Evolutionary conservation across 1,140 invertebrate species (phyloP).

Genomic region (Sarcophaga bullata): DNA sequence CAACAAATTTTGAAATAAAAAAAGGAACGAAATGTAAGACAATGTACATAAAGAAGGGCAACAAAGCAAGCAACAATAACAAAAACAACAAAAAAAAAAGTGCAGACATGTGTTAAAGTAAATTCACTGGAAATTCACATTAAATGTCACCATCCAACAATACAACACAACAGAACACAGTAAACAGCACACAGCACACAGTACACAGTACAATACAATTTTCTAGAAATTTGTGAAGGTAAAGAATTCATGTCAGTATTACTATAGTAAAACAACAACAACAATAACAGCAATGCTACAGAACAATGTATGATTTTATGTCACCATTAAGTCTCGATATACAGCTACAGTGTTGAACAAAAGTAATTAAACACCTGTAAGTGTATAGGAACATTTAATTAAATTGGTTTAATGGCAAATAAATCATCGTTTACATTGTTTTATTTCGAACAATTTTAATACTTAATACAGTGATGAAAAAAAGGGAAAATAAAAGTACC

Average conservation of each 20-base stretch:
- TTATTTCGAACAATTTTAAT: no score
- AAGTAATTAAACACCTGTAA: neutral
- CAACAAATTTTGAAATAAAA: no score
- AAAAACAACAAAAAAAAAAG: no score
- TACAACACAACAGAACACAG: no score
- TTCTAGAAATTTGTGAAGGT: neutral
- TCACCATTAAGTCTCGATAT: neutral
- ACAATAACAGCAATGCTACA: no score
- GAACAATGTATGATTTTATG: constrained; percentile 1
- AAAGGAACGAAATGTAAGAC: neutral
- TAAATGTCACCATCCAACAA: neutral
- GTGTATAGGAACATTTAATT: neutral
- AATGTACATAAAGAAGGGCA: neutral
- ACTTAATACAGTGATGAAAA: no score
- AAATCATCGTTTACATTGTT: no score
- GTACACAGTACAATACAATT: neutral
- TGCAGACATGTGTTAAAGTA: constrained; percentile 14
- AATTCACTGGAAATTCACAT: constrained; percentile 18
- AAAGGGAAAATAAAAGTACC: no score
- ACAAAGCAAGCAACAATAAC: neutral
- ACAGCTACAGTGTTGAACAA: neutral
- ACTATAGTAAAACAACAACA: neutral
- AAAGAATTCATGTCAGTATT: neutral
- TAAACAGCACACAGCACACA: no score
- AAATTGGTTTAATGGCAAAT: no score